Conservation (phyloP, 2,113 vertebrate species). For the Pelecanus crispus region DNA sequence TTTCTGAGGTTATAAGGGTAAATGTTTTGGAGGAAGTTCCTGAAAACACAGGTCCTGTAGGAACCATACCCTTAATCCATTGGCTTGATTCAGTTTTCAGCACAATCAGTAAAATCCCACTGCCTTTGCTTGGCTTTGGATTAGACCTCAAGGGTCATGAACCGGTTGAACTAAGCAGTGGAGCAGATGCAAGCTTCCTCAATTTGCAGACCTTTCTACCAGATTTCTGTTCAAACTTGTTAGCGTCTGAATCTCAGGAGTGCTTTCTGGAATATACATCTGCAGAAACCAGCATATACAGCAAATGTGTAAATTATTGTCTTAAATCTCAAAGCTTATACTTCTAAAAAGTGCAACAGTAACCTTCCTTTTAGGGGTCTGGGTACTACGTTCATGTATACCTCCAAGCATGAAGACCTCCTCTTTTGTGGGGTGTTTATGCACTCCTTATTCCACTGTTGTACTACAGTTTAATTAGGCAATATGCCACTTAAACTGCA, state of each 20-base stretch:
- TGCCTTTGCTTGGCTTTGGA: slow-evolving; percentile 43
- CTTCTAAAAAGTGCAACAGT: background rate
- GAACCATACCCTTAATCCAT: slow-evolving; percentile 38
- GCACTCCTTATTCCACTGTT: slow-evolving; percentile 14
- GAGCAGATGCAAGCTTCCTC: slow-evolving; percentile 41
- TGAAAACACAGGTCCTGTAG: slow-evolving; percentile 46
- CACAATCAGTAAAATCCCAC: slow-evolving; percentile 52
- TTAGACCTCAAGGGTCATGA: slow-evolving; percentile 47
- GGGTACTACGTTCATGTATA: background rate
- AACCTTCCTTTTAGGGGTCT: background rate
- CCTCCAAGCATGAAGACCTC: background rate
- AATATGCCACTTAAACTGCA: slow-evolving; percentile 9
- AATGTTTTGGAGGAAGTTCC: slow-evolving; percentile 35
- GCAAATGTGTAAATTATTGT: slow-evolving; percentile 20
- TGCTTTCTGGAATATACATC: slow-evolving; percentile 43
- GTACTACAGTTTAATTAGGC: slow-evolving; percentile 44
- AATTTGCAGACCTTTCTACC: slow-evolving; percentile 16
- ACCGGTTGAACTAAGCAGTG: slow-evolving; percentile 31
- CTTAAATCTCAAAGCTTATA: slow-evolving; percentile 23
- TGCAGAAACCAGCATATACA: slow-evolving; percentile 4
- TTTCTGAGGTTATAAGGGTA: slow-evolving; percentile 52
- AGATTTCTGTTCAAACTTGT: slow-evolving; percentile 41
- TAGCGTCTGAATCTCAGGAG: slow-evolving; percentile 43
- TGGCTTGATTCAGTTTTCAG: slow-evolving; percentile 50
- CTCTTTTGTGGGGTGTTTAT: slow-evolving; percentile 48